Conservation (phyloP, 2,888 invertebrate species). For the Bursaphelenchus okinawaensis region DNA sequence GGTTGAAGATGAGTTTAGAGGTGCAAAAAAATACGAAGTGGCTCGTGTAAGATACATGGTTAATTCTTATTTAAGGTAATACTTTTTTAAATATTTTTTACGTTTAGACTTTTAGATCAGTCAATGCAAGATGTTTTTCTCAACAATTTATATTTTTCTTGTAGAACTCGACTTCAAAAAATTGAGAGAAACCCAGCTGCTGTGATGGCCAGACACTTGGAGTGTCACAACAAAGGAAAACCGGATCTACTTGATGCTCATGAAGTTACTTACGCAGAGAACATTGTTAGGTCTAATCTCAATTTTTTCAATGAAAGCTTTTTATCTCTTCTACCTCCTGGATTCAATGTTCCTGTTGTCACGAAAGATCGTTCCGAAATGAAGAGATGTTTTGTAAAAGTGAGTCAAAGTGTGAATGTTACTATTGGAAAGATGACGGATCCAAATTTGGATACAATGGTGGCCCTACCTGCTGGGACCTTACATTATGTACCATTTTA, state of each 20-base stretch:
- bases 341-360: conserved; percentile 33
- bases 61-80: conserved; percentile 38
- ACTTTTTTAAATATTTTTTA: too few species aligned
- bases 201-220: conserved; percentile 30
- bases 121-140: too few species aligned
- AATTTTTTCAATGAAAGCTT: conserved; percentile 26
- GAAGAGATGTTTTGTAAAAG: conserved; percentile 31
- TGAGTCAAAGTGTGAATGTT: conserved; percentile 32
- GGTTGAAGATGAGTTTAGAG: conserved; percentile 25
- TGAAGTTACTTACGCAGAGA: conserved; percentile 33
- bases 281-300: conserved; percentile 26
- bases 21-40: conserved; percentile 40
- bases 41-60: conserved; percentile 40
- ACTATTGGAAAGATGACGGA: conserved; percentile 36
- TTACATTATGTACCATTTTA: conserved; percentile 41
- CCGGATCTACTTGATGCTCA: conserved; percentile 27
- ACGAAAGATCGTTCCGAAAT: conserved; percentile 16
- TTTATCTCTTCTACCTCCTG: conserved; percentile 30
- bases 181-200: conserved; percentile 40
- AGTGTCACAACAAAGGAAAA: conserved; percentile 17
- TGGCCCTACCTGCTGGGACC: conserved; percentile 32
- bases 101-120: too few species aligned
- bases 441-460: conserved; percentile 28
- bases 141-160: conserved; percentile 10
- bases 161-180: conserved; percentile 32